Conservation (phyloP, 2,113 vertebrate species). For the Protobothrops mucrosquamatus region DNA sequence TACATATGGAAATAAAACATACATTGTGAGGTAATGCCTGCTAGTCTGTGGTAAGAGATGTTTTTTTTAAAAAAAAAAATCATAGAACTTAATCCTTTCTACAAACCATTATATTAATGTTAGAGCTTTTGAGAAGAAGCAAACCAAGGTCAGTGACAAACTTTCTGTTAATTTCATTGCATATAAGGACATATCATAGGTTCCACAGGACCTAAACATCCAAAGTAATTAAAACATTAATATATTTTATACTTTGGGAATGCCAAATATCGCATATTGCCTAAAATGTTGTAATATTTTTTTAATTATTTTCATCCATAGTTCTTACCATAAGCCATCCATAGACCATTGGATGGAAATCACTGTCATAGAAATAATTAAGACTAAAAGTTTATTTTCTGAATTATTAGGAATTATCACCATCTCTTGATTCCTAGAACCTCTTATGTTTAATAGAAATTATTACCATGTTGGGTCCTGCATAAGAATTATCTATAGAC, state of each 20-base stretch:
- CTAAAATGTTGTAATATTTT: background rate
- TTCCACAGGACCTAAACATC: background rate
- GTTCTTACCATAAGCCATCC: background rate
- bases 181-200: background rate
- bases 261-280: background rate
- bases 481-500: background rate
- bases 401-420: background rate
- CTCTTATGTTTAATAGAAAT: background rate
- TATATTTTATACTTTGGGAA: background rate
- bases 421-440: background rate
- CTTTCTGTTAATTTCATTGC: background rate
- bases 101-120: background rate
- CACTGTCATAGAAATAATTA: background rate
- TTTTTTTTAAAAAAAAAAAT: constrained; percentile 9
- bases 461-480: background rate
- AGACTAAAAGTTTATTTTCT: background rate
- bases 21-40: background rate
- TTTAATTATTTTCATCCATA: background rate
- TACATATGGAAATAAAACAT: background rate
- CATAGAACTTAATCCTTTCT: background rate
- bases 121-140: background rate
- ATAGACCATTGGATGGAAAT: background rate
- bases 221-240: background rate
- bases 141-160: background rate
- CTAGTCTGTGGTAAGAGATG: constrained; percentile 12